These are phyloP conservation scores for Himalopsyche tibetana DNA, from an alignment of 2,888 invertebrate genomes.

Conservation along the genomic window DNA sequence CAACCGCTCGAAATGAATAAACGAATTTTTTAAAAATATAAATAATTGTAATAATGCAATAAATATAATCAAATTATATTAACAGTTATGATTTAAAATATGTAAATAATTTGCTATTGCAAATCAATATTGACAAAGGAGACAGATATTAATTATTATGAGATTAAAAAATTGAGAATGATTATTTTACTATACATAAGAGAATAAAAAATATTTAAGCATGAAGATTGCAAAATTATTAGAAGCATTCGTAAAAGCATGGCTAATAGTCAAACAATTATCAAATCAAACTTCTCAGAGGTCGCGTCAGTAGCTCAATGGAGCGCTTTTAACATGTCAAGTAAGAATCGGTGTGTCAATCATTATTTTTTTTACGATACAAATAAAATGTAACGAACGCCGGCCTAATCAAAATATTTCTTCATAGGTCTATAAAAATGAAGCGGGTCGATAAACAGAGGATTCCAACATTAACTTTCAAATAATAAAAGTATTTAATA, in stretches of 20 bases:
- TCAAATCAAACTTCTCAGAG: conserved; percentile 57
- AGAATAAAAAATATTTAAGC: neutral
- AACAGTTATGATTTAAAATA: no score
- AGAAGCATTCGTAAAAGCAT: conserved; percentile 28
- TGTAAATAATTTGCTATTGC: no score
- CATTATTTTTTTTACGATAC: conserved; percentile 44
- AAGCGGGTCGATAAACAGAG: conserved; percentile 3
- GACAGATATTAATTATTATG: no score
- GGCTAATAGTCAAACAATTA: conserved; percentile 60
- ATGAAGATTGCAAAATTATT: neutral
- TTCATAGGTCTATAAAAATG: conserved; percentile 43
- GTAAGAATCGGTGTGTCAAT: conserved; percentile 58
- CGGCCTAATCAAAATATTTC: conserved; percentile 61
- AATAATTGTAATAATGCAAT: no score
- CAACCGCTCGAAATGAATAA: no score
- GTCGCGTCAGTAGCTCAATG: conserved; percentile 58
- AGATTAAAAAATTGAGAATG: no score
- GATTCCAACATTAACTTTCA: neutral
- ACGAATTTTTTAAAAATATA: no score
- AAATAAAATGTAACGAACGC: conserved; percentile 39
- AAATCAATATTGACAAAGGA: no score
- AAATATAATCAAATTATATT: no score
- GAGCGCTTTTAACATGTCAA: conserved; percentile 61
- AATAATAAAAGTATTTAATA: neutral
- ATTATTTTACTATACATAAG: neutral